These are phyloP conservation scores for Oceanodroma leucorhoa DNA, from an alignment of 2,797 vertebrate species.

Conservation along the genomic window DNA sequence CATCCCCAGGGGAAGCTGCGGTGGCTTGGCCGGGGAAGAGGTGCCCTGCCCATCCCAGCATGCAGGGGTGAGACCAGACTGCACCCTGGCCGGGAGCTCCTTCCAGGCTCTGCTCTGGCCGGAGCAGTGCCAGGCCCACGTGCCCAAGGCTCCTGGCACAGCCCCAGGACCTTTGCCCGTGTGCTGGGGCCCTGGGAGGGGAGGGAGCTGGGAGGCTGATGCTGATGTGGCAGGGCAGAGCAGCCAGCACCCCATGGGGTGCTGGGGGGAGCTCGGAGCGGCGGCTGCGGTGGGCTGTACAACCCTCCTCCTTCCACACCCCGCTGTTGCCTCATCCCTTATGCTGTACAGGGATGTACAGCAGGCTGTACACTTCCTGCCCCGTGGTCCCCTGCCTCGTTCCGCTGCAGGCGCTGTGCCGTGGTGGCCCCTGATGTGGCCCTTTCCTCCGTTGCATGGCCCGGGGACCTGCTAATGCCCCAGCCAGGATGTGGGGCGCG, in stretches of 20 bases:
- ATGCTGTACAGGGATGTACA: background rate
- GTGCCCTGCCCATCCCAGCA: background rate
- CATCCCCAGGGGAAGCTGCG: background rate
- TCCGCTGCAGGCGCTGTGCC: background rate
- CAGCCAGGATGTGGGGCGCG: fast-evolving
- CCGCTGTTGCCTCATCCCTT: background rate
- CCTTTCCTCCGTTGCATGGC: background rate
- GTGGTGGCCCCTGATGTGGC: background rate
- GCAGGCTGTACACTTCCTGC: background rate
- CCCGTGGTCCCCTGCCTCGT: fast-evolving
- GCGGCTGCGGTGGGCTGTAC: background rate
- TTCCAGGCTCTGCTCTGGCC: background rate
- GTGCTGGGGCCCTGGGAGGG: background rate
- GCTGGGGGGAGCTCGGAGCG: fast-evolving
- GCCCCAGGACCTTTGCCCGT: background rate
- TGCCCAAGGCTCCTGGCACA: background rate
- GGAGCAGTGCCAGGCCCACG: background rate
- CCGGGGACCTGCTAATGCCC: background rate
- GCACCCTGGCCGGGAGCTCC: background rate
- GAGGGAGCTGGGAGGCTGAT: background rate
- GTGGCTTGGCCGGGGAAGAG: background rate
- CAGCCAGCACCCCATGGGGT: background rate
- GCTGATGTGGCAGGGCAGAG: background rate
- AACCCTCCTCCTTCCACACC: background rate
- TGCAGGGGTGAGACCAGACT: background rate